Base-by-base conservation (phyloP, 2,888 invertebrate species). In the Amitus sp. region DNA sequence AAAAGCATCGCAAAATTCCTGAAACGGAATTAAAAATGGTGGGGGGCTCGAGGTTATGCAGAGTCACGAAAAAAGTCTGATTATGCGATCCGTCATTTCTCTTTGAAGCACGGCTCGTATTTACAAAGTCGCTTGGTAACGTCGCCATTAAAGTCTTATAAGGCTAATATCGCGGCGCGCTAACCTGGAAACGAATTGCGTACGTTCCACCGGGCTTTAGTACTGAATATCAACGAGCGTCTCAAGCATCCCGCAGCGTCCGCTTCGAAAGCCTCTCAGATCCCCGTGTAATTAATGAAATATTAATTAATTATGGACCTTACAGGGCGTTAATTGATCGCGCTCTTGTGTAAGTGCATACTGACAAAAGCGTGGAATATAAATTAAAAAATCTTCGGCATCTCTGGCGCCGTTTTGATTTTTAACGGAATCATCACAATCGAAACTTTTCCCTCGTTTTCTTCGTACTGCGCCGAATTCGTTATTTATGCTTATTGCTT, bases 301-400 rank as follows among this genome's bases (percentile, higher is more conserved):
- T 69, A 72, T 73, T 75, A 73, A 77, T 78, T 77, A 76, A 75
- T 74, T 75, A 74, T 71, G 66, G 67, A 69, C 37, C 57, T 50
- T 54, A 62, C 61, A 54, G 48, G 67, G 57, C 59, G 56, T 63
- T 70, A 68, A 69, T 69, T 65, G 63, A 69, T 70, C 51, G 51
- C 63, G 55, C 47, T 23, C 54, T 23, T 40, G 39, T 51, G 51
- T 52, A 57, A 54, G 53, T 55, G 51, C 62, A 49, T 55, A 50
- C 28, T 28, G 55, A 48, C 30, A 47, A 51, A 27, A 30, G 23
- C 43, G 62, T 30, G 17, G 48, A 17, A 53, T 47, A 66, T 64
- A 66, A 64, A 61, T 66, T 58, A 59, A 58, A 18, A 53, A 64
- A 66, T 63, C 54, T 62, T 58, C 53, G 66, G 55, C 62, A 57